These are phyloP conservation scores for Eidolon dupreanum DNA, from an alignment of 2,797 vertebrate species.

Conservation along the genomic window DNA sequence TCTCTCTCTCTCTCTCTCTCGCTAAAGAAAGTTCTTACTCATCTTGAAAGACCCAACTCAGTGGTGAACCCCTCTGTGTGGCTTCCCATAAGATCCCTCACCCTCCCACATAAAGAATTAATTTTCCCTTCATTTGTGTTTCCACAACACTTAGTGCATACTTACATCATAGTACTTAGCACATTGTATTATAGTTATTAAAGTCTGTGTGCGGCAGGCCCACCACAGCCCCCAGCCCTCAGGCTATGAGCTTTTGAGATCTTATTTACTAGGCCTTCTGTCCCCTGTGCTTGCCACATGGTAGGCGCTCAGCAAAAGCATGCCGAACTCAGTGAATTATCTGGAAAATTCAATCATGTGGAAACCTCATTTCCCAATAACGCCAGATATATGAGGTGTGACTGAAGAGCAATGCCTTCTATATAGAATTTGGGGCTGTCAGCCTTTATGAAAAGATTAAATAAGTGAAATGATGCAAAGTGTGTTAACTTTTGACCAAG, in stretches of 20 bases:
- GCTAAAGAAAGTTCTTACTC: neutral
- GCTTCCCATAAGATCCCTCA: neutral
- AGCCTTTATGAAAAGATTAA: constrained; percentile 67
- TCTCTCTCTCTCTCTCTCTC: neutral
- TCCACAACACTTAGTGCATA: constrained; percentile 49
- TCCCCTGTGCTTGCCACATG: constrained; percentile 52
- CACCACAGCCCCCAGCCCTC: constrained; percentile 35
- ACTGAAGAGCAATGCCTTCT: constrained; percentile 56
- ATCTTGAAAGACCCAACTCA: neutral
- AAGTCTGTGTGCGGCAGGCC: constrained; percentile 69
- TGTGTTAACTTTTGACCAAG: constrained; percentile 64
- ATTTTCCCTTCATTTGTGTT: constrained; percentile 66
- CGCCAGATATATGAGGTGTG: constrained; percentile 76
- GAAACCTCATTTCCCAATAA: constrained; percentile 77
- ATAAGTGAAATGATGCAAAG: constrained; percentile 71
- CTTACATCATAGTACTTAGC: constrained; percentile 74
- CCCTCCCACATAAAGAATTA: constrained; percentile 41
- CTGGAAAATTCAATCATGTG: constrained; percentile 76
- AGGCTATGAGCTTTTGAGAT: constrained; percentile 51
- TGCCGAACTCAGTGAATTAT: constrained; percentile 65
- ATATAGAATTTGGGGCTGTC: constrained; percentile 46
- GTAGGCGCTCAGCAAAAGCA: constrained; percentile 45
- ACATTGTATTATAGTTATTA: constrained; percentile 69
- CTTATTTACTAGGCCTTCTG: constrained; percentile 55
- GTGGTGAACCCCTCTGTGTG: neutral